A percentile compares a stretch with the other conserved stretches of the same genome.
Evolutionary conservation across 2,113 vertebrate species (phyloP).

Genomic region (Rhinopithecus roxellana): DNA sequence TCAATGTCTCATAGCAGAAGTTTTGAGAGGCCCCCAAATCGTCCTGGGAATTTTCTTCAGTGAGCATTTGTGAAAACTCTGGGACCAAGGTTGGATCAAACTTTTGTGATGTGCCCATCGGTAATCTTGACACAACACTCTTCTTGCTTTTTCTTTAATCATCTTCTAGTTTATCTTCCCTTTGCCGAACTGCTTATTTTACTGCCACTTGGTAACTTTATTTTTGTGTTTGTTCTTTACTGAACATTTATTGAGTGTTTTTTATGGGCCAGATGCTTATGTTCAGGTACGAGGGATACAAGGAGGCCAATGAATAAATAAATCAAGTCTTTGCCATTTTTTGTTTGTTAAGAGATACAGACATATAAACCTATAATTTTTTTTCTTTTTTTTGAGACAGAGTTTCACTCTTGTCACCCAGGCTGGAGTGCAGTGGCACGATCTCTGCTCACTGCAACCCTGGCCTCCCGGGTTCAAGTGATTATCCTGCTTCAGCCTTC

Average conservation of each 20-base stretch:
- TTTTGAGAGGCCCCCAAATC: no score
- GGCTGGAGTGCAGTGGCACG: neutral
- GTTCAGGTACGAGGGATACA: neutral
- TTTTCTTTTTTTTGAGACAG: neutral
- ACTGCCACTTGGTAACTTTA: neutral
- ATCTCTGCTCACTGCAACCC: neutral
- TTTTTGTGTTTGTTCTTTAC: neutral
- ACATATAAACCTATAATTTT: neutral
- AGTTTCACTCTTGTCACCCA: neutral
- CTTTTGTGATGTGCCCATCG: no score
- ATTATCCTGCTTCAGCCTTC: neutral
- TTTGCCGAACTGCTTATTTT: neutral
- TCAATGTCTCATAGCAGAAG: no score
- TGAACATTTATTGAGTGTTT: neutral
- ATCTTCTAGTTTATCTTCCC: neutral
- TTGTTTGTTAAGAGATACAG: neutral
- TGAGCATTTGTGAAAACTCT: no score
- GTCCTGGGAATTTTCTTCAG: no score
- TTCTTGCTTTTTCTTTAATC: neutral
- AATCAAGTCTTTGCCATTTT: neutral
- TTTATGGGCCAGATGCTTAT: neutral
- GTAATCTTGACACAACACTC: no score
- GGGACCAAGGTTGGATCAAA: no score
- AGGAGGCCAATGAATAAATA: neutral
- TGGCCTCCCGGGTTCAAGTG: neutral